Percentiles rank a stretch among this genome's conserved stretches.
Conservation (phyloP, 2,888 invertebrate species). For the Sminthurinus aureus region DNA sequence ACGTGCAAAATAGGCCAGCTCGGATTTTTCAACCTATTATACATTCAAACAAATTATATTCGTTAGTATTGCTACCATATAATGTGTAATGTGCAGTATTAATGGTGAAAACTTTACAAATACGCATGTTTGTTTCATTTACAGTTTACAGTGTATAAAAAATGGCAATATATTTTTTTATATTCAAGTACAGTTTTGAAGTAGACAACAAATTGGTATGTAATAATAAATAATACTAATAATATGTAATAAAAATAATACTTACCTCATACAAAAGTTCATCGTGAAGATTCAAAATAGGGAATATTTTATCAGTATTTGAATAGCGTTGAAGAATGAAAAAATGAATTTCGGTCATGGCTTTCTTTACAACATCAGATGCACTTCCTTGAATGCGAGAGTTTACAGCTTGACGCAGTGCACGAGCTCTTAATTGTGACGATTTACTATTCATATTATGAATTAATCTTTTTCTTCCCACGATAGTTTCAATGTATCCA, state of each 20-base stretch:
- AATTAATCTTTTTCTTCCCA: slow-evolving; percentile 72
- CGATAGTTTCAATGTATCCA: slow-evolving; percentile 86
- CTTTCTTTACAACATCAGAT: slow-evolving; percentile 91
- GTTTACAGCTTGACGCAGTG: slow-evolving; percentile 94
- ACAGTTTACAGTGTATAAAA: no score
- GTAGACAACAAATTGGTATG: no score
- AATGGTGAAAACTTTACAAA: no score
- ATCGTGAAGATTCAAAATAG: slow-evolving; percentile 91
- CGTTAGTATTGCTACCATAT: slow-evolving; percentile 47
- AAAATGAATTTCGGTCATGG: slow-evolving; percentile 80
- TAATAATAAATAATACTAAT: no score
- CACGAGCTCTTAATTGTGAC: slow-evolving; percentile 69
- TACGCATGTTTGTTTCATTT: no score
- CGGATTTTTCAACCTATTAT: neutral
- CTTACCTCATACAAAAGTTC: slow-evolving; percentile 89
- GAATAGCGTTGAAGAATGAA: slow-evolving; percentile 56
- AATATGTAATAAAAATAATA: neutral
- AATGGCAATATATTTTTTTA: no score
- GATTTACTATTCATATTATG: neutral
- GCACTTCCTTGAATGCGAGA: slow-evolving; percentile 96
- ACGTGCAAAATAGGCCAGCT: slow-evolving; percentile 64
- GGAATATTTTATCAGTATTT: neutral
- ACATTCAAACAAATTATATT: slow-evolving; percentile 65
- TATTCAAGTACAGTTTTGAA: no score
- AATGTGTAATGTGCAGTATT: no score